Evolutionary conservation across 2,797 vertebrate species (phyloP).

Genomic region (Bovichtus diacanthus): DNA sequence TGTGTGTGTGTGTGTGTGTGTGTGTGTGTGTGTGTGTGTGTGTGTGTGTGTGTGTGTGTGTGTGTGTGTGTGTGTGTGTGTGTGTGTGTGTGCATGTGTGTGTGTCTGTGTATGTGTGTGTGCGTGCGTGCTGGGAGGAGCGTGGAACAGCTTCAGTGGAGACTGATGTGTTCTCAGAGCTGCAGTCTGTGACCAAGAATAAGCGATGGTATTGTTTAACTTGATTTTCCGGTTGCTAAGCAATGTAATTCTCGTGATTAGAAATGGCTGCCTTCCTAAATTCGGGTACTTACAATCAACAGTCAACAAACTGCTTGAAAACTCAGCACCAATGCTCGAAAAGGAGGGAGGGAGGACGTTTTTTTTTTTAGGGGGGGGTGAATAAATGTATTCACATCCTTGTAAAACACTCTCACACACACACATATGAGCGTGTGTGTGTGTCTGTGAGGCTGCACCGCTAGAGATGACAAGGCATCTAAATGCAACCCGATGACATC

Average conservation of each 20-base stretch:
- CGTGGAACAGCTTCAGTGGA: slow-evolving; percentile 76
- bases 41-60: slow-evolving; percentile 34
- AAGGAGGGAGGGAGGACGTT: slow-evolving; percentile 31
- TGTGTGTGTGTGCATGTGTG: slow-evolving; percentile 43
- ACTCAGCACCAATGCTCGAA: slow-evolving; percentile 67
- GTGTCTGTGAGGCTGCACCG: slow-evolving; percentile 41
- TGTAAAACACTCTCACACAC: slow-evolving; percentile 10
- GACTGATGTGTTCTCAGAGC: slow-evolving; percentile 77
- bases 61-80: slow-evolving; percentile 30
- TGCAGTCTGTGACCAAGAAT: slow-evolving; percentile 83
- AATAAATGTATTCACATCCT: slow-evolving; percentile 47
- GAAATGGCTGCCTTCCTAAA: slow-evolving; percentile 87
- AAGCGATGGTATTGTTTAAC: slow-evolving; percentile 85
- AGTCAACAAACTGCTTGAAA: slow-evolving; percentile 85
- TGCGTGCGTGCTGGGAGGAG: slow-evolving; percentile 63
- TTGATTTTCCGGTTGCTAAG: slow-evolving; percentile 88
- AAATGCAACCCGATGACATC: slow-evolving; percentile 65
- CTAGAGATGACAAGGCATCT: slow-evolving; percentile 62
- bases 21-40: slow-evolving; percentile 25
- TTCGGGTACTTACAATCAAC: slow-evolving; percentile 85
- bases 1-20: slow-evolving; percentile 40
- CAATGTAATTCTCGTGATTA: slow-evolving; percentile 88
- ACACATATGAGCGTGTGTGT: background rate
- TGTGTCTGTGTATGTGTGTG: slow-evolving; percentile 11
- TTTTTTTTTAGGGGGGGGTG: background rate